phyloP scores from a whole-genome alignment of 2,888 invertebrate species.

The Polia nebulosa region DNA sequence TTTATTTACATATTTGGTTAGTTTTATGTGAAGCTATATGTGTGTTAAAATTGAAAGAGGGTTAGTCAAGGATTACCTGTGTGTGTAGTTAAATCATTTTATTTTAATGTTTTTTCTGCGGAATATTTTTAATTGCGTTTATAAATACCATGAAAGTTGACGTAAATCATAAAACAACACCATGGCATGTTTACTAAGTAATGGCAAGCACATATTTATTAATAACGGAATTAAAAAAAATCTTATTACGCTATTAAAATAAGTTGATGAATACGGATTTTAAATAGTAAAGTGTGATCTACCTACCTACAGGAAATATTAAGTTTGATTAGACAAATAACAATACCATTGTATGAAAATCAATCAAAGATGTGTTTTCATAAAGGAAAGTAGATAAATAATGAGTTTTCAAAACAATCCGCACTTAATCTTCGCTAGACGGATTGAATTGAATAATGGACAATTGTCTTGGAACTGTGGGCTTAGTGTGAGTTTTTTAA shows the following conservation, averaged over 20 bases:
- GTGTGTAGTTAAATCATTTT: slow-evolving; percentile 1
- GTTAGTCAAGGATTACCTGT: background rate
- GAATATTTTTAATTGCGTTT: slow-evolving; percentile 43
- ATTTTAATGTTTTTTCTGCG: background rate
- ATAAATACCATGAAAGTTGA: slow-evolving; percentile 41
- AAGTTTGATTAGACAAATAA: background rate
- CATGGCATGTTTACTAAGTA: slow-evolving; percentile 23
- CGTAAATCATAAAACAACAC: slow-evolving; percentile 49
- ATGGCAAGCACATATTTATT: no score
- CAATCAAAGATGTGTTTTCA: background rate
- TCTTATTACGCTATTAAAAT: no score
- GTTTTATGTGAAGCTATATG: no score
- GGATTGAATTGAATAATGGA: slow-evolving; percentile 15
- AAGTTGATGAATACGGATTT: no score
- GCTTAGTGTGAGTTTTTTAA: no score
- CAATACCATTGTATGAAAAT: slow-evolving; percentile 4
- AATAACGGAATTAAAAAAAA: no score
- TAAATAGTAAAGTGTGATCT: no score
- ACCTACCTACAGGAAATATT: background rate
- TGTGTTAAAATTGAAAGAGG: background rate
- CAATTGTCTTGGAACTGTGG: background rate
- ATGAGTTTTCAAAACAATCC: background rate
- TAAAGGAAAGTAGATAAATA: background rate
- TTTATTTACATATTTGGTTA: no score
- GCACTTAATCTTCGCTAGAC: background rate